Evolutionary conservation across 2,797 vertebrate species (phyloP).

Genomic region (Pantherophis alleghaniensis): DNA sequence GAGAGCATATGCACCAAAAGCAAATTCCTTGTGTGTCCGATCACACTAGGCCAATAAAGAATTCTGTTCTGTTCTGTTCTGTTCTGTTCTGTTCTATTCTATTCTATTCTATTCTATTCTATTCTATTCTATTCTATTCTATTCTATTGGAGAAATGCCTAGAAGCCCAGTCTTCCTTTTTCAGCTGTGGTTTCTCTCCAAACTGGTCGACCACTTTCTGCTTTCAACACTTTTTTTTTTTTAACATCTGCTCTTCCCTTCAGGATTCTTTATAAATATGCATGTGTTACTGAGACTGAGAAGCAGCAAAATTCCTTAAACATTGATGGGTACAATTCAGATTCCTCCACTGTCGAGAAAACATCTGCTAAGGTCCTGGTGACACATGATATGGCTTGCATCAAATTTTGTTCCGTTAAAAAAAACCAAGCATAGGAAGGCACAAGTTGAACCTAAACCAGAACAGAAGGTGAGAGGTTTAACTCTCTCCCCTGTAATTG

Average conservation of each 20-base stretch:
- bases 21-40: too few relatives aligned
- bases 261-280: neutral
- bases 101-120: too few relatives aligned
- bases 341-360: neutral
- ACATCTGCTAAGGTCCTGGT: neutral
- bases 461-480: neutral
- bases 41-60: too few relatives aligned
- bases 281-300: neutral
- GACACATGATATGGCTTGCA: neutral
- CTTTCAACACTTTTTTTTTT: neutral
- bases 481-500: neutral
- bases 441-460: neutral
- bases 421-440: neutral
- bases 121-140: too few relatives aligned
- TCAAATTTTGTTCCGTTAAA: neutral
- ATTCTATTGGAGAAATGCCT: neutral
- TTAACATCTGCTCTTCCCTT: neutral
- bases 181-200: neutral
- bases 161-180: neutral
- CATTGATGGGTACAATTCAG: neutral
- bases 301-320: neutral
- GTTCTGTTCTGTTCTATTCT: too few relatives aligned
- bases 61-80: fast-evolving
- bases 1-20: too few relatives aligned
- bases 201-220: neutral